Evolutionary conservation across 30 jellyfish, hydroid and myxozoan species (phyloP).

Genomic region (Hydractinia symbiolongicarpus): DNA sequence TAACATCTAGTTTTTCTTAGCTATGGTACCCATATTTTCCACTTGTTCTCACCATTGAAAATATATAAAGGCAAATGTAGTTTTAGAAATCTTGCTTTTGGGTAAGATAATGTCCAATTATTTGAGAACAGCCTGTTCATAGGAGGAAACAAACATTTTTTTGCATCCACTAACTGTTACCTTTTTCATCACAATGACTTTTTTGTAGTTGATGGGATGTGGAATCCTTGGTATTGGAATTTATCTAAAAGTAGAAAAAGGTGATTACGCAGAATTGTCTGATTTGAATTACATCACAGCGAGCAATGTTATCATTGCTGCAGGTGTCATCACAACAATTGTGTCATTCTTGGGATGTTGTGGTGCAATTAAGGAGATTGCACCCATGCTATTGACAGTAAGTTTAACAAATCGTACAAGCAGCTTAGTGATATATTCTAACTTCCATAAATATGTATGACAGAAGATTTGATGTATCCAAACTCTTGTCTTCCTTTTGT

Average conservation of each 20-base stretch:
- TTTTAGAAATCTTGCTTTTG: too few relatives aligned
- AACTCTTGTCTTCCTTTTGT: not conserved
- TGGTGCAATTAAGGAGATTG: conserved; percentile 79
- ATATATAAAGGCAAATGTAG: too few relatives aligned
- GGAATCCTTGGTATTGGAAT: conserved; percentile 82
- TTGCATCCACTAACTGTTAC: too few relatives aligned
- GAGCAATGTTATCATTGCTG: conserved; percentile 69
- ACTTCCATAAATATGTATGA: not conserved
- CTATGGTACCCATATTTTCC: too few relatives aligned
- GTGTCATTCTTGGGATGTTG: conserved; percentile 80
- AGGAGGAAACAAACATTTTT: too few relatives aligned
- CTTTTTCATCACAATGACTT: not conserved
- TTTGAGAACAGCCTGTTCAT: too few relatives aligned
- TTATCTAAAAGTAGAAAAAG: conserved; percentile 79
- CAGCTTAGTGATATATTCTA: not conserved
- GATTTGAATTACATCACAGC: conserved; percentile 71
- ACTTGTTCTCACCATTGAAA: too few relatives aligned
- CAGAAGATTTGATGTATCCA: not conserved
- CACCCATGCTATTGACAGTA: conserved; percentile 57
- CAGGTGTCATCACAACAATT: conserved; percentile 57
- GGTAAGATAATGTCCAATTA: too few relatives aligned
- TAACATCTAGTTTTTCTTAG: too few relatives aligned
- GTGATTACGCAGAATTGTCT: conserved; percentile 54
- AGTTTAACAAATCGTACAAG: not conserved
- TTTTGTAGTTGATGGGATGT: conserved; percentile 59